A percentile compares a stretch with the other conserved stretches of the same genome.
phyloP scores from a whole-genome alignment of 1,140 invertebrate genomes.

The Chionoecetes opilio region DNA sequence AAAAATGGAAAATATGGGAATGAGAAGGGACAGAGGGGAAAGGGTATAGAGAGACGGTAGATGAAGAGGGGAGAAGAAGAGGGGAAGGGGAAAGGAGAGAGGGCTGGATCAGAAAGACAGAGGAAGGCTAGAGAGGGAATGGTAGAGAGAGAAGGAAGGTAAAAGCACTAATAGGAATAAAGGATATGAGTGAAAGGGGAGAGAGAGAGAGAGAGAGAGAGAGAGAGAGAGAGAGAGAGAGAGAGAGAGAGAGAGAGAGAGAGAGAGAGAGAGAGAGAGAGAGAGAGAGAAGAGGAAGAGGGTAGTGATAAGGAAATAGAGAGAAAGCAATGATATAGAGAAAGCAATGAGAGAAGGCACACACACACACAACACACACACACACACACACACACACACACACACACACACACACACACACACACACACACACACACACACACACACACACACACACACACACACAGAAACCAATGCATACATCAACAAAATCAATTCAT shows the following conservation, averaged over 20 bases:
- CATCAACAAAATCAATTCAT: too few relatives aligned
- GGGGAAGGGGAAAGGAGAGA: constrained; percentile 1
- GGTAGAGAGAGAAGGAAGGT: not conserved
- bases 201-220: too few relatives aligned
- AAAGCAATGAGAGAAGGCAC: too few relatives aligned
- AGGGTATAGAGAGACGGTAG: not conserved
- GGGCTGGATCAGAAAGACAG: not conserved
- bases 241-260: constrained; percentile 7
- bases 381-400: too few relatives aligned
- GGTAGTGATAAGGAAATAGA: not conserved
- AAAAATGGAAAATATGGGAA: too few relatives aligned
- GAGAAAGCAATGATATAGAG: not conserved
- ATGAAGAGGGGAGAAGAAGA: constrained; percentile 25
- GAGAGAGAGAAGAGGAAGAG: not conserved
- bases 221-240: constrained; percentile 10
- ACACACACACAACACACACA: too few relatives aligned
- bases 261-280: constrained; percentile 28
- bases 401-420: too few relatives aligned
- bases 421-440: too few relatives aligned
- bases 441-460: too few relatives aligned
- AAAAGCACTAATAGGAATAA: not conserved
- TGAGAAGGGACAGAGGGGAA: not conserved
- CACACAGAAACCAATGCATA: too few relatives aligned
- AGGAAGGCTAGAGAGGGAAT: not conserved
- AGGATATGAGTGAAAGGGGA: not conserved